These are phyloP conservation scores for Pantala flavescens DNA, from an alignment of 1,140 invertebrate genomes.

Conservation along the genomic window DNA sequence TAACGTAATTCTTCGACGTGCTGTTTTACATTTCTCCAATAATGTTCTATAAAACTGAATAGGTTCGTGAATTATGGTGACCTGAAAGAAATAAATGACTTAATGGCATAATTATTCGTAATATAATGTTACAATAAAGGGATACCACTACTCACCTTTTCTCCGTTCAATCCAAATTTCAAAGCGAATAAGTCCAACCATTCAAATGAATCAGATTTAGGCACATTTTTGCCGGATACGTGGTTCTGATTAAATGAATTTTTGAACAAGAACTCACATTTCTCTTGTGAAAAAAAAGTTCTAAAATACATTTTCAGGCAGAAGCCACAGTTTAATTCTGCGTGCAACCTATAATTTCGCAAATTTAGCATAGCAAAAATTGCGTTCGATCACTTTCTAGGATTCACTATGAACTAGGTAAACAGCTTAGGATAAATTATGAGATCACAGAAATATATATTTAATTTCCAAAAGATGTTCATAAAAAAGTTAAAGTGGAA, in stretches of 20 bases:
- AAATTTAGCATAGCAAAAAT: too few species aligned
- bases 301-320: background rate
- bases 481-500: too few species aligned
- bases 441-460: too few species aligned
- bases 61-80: slow-evolving; percentile 63
- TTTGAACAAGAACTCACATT: background rate
- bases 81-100: slow-evolving; percentile 28
- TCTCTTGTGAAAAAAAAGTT: background rate
- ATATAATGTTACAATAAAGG: background rate
- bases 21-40: slow-evolving; percentile 54
- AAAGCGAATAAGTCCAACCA: background rate
- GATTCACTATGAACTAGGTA: too few species aligned
- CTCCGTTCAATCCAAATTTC: background rate
- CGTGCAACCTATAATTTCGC: background rate
- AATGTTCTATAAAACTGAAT: slow-evolving; percentile 63
- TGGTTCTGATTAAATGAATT: background rate
- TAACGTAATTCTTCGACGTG: slow-evolving; percentile 69
- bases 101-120: background rate
- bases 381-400: too few species aligned
- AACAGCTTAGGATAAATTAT: too few species aligned
- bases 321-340: background rate
- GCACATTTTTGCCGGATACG: background rate
- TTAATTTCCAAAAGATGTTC: too few species aligned
- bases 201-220: background rate
- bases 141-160: background rate